Evolutionary conservation across 2,113 vertebrate species (phyloP).

Genomic region (Oreochromis spilurus): DNA sequence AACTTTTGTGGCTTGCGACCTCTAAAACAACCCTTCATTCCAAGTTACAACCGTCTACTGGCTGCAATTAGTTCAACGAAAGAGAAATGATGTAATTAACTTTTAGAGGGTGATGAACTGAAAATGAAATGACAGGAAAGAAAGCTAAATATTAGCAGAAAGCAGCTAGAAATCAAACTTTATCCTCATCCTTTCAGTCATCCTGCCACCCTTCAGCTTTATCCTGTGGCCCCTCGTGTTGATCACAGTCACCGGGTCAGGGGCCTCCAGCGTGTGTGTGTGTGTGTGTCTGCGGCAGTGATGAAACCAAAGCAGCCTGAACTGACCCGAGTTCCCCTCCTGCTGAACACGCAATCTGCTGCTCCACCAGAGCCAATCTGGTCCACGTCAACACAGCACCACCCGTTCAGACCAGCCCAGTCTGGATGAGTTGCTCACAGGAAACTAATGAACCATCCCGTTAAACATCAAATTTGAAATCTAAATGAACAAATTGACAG

Average conservation of each 20-base stretch:
- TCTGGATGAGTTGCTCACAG: background rate
- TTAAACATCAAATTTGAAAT: background rate
- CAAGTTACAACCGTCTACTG: background rate
- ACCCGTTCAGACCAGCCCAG: background rate
- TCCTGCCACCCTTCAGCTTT: background rate
- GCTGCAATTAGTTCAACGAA: background rate
- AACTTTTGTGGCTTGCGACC: background rate
- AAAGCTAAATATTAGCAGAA: background rate
- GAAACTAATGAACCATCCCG: background rate
- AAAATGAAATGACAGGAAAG: background rate
- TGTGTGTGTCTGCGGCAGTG: background rate
- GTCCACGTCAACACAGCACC: background rate
- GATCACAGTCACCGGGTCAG: background rate
- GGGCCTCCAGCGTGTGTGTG: too few relatives aligned
- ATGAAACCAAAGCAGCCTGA: background rate
- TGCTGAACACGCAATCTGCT: constrained; percentile 43
- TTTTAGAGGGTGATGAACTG: background rate
- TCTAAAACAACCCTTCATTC: background rate
- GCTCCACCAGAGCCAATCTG: constrained; percentile 14
- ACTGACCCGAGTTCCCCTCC: background rate
- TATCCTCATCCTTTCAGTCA: background rate
- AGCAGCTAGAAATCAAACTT: background rate
- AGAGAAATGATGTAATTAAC: background rate
- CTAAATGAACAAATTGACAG: background rate
- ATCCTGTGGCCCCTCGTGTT: background rate